A percentile compares a stretch with the other conserved stretches of the same genome.
These are phyloP conservation scores for Adineta ricciae DNA, from an alignment of 2,888 invertebrate genomes.

Conservation along the genomic window DNA sequence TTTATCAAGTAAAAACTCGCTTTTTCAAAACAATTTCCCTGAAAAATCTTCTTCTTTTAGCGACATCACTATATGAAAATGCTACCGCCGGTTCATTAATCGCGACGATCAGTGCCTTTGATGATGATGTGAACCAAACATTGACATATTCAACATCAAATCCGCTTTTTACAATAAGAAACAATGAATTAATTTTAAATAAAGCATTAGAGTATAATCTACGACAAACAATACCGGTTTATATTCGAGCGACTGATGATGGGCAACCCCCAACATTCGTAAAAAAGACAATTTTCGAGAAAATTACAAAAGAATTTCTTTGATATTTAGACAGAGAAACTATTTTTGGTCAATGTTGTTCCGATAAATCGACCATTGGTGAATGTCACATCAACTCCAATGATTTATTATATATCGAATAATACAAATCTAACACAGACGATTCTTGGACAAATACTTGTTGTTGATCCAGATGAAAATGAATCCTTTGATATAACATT, in stretches of 20 bases:
- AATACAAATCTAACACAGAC: background rate
- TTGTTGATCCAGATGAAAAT: slow-evolving; percentile 4
- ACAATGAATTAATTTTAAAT: background rate
- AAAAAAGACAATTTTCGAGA: too few relatives aligned
- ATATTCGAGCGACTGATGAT: background rate
- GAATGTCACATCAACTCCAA: background rate
- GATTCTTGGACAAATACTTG: background rate
- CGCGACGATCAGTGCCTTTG: background rate
- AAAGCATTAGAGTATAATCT: background rate
- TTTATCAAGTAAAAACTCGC: background rate
- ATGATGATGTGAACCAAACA: slow-evolving; percentile 14
- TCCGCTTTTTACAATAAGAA: background rate
- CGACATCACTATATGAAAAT: background rate
- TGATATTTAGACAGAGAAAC: background rate
- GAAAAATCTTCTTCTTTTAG: background rate
- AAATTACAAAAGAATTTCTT: background rate
- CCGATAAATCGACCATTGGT: background rate
- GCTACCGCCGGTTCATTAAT: background rate
- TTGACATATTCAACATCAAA: background rate
- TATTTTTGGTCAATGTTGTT: background rate
- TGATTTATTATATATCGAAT: background rate
- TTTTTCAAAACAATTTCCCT: background rate
- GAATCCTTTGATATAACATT: background rate
- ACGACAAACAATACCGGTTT: background rate
- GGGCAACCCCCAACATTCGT: background rate